phyloP scores from a whole-genome alignment of 2,888 invertebrate genomes.

The Stictocephala bisonia region DNA sequence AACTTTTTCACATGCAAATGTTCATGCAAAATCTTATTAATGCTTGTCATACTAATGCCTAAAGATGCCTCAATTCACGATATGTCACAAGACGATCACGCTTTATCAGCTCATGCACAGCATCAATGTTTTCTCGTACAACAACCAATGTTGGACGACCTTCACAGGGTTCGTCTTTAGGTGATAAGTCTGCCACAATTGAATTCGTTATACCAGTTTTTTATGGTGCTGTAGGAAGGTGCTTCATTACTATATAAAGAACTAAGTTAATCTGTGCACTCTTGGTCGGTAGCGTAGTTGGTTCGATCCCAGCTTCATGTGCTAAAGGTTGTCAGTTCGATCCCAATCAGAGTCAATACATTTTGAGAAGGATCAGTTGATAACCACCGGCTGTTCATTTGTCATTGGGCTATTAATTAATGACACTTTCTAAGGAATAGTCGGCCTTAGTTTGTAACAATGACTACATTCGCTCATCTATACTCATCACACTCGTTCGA shows the following conservation, averaged over 20 bases:
- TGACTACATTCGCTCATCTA: too few species aligned
- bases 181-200: constrained; percentile 15
- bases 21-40: constrained; percentile 33
- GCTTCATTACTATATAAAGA: constrained; percentile 25
- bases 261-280: constrained; percentile 27
- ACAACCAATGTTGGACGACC: constrained; percentile 23
- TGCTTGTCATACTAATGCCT: constrained; percentile 24
- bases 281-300: too few species aligned
- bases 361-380: too few species aligned
- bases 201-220: constrained; percentile 18
- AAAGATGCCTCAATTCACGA: constrained; percentile 29
- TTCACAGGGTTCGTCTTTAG: constrained; percentile 21
- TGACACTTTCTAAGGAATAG: too few species aligned
- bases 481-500: too few species aligned
- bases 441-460: too few species aligned
- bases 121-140: constrained; percentile 16
- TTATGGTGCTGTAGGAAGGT: background rate
- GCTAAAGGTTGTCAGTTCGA: too few species aligned
- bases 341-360: too few species aligned
- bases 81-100: constrained; percentile 38
- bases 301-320: too few species aligned
- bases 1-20: constrained; percentile 37
- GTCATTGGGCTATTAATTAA: too few species aligned
- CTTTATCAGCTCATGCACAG: constrained; percentile 15
- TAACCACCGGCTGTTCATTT: too few species aligned